Percentiles rank a stretch among this genome's conserved stretches.
Evolutionary conservation across 1,140 invertebrate genomes (phyloP).

Genomic region (Piezodorus guildinii): DNA sequence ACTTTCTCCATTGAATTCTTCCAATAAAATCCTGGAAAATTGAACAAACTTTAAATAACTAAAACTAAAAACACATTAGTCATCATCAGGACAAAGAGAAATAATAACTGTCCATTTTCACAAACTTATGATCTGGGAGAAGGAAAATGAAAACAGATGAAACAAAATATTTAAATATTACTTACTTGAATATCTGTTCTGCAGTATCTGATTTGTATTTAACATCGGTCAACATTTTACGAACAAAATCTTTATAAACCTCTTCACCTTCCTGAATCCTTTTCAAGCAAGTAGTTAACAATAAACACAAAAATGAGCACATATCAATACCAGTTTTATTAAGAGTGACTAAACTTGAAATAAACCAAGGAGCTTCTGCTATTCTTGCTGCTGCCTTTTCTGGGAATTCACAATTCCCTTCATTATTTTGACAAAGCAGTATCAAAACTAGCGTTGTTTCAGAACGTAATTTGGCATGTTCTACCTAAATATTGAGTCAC

Average conservation of each 20-base stretch:
- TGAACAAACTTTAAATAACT: background rate
- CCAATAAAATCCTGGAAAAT: conserved; percentile 18
- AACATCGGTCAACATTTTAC: conserved; percentile 40
- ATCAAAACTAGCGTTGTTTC: conserved; percentile 23
- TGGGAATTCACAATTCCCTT: conserved; percentile 33
- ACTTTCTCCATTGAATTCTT: conserved; percentile 31
- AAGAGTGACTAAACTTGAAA: conserved; percentile 30
- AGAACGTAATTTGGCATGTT: conserved; percentile 16
- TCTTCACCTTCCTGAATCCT: background rate
- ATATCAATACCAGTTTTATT: conserved; percentile 39
- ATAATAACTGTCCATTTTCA: no score
- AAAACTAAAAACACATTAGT: no score
- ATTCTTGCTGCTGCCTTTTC: conserved; percentile 40
- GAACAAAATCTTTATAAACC: conserved; percentile 28
- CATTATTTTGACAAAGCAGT: conserved; percentile 20
- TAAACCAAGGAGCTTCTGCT: conserved; percentile 38
- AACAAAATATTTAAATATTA: conserved; percentile 18
- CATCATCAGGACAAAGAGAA: no score
- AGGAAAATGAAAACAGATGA: no score
- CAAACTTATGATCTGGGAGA: no score
- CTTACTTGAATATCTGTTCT: conserved; percentile 33
- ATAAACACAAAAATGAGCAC: conserved; percentile 39
- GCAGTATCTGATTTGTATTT: conserved; percentile 38
- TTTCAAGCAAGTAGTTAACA: conserved; percentile 36
- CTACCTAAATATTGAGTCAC: conserved; percentile 14